These are phyloP conservation scores for Gymnobelideus leadbeateri DNA, from an alignment of 2,113 vertebrate species.

Conservation along the genomic window DNA sequence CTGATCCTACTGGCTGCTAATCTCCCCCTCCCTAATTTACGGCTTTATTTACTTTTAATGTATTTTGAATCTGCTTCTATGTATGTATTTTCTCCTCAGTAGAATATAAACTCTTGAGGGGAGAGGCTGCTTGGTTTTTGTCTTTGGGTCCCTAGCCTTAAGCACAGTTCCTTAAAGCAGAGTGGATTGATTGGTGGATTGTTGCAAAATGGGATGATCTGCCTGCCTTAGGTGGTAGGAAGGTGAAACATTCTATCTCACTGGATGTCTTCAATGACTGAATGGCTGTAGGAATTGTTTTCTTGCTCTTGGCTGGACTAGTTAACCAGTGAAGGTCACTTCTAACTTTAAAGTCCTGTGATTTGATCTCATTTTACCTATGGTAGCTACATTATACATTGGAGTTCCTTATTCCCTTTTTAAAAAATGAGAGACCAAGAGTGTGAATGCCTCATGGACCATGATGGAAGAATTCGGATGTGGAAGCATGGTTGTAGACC, in stretches of 20 bases:
- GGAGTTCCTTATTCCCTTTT: too few species aligned
- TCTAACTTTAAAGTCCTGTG: too few species aligned
- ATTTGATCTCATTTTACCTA: too few species aligned
- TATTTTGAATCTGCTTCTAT: background rate
- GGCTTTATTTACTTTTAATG: background rate
- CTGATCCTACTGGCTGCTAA: background rate
- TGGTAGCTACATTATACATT: too few species aligned
- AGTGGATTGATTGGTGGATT: background rate
- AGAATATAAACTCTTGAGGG: background rate
- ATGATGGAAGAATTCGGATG: too few species aligned
- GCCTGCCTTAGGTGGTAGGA: background rate
- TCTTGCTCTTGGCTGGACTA: background rate
- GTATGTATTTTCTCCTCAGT: background rate
- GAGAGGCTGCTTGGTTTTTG: background rate
- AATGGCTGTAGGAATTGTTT: background rate
- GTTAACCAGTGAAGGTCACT: too few species aligned
- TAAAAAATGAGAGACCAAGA: too few species aligned
- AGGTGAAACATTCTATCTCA: background rate
- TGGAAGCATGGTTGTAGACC: too few species aligned
- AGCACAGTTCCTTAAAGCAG: background rate
- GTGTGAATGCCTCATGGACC: too few species aligned
- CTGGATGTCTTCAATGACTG: background rate
- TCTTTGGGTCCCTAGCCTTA: background rate
- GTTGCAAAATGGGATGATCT: background rate
- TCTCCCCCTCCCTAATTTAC: background rate